Evolutionary conservation across 2,113 vertebrate species (phyloP).

Genomic region (Ictalurus punctatus): DNA sequence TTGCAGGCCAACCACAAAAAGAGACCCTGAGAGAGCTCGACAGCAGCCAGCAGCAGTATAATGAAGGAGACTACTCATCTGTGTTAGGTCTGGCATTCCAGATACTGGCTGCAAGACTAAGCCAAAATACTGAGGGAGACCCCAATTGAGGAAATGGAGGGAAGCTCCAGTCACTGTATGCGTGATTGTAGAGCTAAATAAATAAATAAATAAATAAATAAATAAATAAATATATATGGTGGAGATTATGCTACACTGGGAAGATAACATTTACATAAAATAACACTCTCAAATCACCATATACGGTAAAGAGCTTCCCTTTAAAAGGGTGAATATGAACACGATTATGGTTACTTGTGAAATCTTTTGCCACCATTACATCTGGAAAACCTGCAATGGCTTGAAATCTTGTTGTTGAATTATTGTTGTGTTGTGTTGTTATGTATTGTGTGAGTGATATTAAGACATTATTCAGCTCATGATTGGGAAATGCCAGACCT

Average conservation of each 20-base stretch:
- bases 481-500: background rate
- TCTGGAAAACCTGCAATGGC: background rate
- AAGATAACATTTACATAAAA: background rate
- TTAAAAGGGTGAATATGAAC: background rate
- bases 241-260: background rate
- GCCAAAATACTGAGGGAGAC: background rate
- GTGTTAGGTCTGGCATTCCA: background rate
- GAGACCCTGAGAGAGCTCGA: background rate
- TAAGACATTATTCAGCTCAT: background rate
- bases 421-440: background rate
- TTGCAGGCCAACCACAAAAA: background rate
- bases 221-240: background rate
- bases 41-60: background rate
- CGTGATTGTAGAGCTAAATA: background rate
- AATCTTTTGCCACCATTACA: background rate
- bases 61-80: background rate
- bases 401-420: background rate
- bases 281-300: background rate
- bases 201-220: too few species aligned
- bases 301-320: background rate
- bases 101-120: background rate
- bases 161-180: background rate
- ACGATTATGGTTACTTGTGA: background rate
- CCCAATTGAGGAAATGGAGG: background rate
- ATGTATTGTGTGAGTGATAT: background rate